Evolutionary conservation across 2,797 vertebrate species (phyloP), one percentile per base, ranked within the genome.

Genomic region (Selene dorsalis): DNA sequence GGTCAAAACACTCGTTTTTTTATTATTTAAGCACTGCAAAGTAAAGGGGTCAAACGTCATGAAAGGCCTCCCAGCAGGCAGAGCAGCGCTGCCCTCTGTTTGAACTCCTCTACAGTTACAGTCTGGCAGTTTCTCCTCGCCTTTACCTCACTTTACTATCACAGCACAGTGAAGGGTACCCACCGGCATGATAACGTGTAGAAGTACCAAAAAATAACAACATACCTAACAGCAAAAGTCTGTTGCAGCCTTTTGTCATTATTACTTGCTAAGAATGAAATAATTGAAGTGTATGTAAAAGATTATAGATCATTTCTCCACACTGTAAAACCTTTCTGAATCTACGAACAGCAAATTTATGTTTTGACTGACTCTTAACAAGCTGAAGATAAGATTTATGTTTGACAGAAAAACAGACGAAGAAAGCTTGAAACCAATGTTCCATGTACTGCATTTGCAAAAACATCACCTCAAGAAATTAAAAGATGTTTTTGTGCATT

Each of bases 91-190:
- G 89, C 75, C 84, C 90, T 85, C 79, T 64, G 82, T 83, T 68
- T 92, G 87, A 90, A 90, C 91, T 73, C 84, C 30, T 59, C 87
- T 82, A 86, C 69, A 77, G 67, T 82, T 89, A 72, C 82, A 86
- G 64, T 57, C 38, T 22, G 69, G 82, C 39, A 16, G 20, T 2
- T 80, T 55, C 48, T 61, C 24, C 56, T 69, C 12, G 6, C 24
- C 20, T 64, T 45, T 60, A 60, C 57, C 65, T 57, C 61, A 30
- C 55, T 65, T 59, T 6, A 69, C 58, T 32, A 13, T 18, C 26
- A 4, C 59, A 41, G 53, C 53, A 45, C 47, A 67, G 47, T 6
- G 20, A 74, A 53, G 18, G 62, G 39, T 4, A n/a, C 22, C 2
- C 57, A 3, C 61, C 14, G 22, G 50, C 16, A 61, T 57, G 32